Evolutionary conservation across 2,888 invertebrate species (phyloP).

Genomic region (Calephelis perditalis): DNA sequence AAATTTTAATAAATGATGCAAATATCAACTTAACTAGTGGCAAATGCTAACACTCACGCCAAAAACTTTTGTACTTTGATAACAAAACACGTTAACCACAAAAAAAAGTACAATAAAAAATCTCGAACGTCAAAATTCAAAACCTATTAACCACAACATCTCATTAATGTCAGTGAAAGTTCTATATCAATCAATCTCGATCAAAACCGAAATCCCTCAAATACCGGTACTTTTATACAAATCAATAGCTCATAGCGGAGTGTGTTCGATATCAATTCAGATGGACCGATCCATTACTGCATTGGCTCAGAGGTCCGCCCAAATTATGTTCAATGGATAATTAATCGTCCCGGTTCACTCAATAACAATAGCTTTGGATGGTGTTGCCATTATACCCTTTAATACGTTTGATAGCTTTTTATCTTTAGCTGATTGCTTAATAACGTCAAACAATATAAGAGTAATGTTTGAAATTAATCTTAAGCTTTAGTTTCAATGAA

Average conservation of each 20-base stretch:
- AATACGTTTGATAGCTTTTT: conserved; percentile 5
- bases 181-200: conserved; percentile 9
- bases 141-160: not conserved
- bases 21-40: no score
- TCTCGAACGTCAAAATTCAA: not conserved
- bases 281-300: conserved; percentile 50
- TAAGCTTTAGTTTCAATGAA: no score
- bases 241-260: conserved; percentile 5
- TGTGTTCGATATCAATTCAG: conserved; percentile 45
- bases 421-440: not conserved
- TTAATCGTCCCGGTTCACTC: conserved; percentile 66
- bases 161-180: conserved; percentile 5
- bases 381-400: conserved; percentile 7
- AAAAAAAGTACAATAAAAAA: not conserved
- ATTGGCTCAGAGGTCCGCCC: conserved; percentile 57
- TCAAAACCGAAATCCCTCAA: conserved; percentile 8
- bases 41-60: no score
- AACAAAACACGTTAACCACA: no score
- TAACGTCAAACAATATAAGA: no score
- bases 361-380: conserved; percentile 51
- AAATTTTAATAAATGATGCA: no score
- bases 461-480: no score
- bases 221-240: conserved; percentile 6
- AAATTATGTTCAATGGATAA: conserved; percentile 76
- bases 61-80: no score